These are phyloP conservation scores for Arnoldichthys spilopterus DNA, from an alignment of 2,797 vertebrate genomes.

Conservation along the genomic window DNA sequence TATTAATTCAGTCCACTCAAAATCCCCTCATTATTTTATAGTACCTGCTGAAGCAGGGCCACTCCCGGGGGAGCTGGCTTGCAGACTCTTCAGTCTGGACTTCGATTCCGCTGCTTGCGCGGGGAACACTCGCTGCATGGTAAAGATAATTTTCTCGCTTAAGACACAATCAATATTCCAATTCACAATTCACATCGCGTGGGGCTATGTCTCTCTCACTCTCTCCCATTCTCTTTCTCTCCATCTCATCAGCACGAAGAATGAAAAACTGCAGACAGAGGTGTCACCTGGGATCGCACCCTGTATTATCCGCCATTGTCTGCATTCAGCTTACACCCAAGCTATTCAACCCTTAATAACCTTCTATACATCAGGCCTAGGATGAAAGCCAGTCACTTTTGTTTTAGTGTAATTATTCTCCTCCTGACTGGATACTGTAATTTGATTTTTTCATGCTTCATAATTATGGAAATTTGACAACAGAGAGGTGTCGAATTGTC, in stretches of 20 bases:
- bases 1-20: conserved; percentile 63
- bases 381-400: conserved; percentile 35
- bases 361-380: conserved; percentile 34
- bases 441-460: conserved; percentile 35
- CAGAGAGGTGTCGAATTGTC: conserved; percentile 45
- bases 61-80: conserved; percentile 51
- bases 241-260: conserved; percentile 33
- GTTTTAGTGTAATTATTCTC: conserved; percentile 30
- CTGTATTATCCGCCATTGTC: conserved; percentile 15
- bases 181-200: conserved; percentile 64
- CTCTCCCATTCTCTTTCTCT: conserved; percentile 8
- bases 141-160: conserved; percentile 63
- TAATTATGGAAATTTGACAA: conserved; percentile 61
- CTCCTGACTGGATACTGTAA: conserved; percentile 43
- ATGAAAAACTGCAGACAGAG: conserved; percentile 55
- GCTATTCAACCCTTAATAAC: conserved; percentile 53
- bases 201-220: conserved; percentile 1
- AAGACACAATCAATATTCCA: conserved; percentile 71
- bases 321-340: not conserved
- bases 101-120: conserved; percentile 42
- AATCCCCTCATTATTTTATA: conserved; percentile 69
- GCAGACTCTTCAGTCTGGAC: conserved; percentile 50
- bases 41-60: conserved; percentile 55
- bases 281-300: conserved; percentile 40
- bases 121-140: conserved; percentile 58